These are phyloP conservation scores for Schizotus pectinicornis DNA, from an alignment of 2,888 invertebrate species.

Conservation along the genomic window DNA sequence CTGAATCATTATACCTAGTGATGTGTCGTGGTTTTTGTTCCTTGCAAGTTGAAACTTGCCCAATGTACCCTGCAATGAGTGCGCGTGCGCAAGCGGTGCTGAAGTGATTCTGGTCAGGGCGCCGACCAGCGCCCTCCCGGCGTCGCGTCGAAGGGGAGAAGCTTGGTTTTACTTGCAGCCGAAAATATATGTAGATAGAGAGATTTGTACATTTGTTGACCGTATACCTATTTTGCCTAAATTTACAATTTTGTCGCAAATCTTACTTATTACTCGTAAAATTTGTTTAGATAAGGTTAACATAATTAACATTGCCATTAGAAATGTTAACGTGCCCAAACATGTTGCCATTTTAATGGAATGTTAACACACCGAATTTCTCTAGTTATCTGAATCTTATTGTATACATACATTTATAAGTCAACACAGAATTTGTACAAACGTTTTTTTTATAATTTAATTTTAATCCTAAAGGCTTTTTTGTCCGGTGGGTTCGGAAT, in stretches of 20 bases:
- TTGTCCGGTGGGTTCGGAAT: slow-evolving; percentile 40
- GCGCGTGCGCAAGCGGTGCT: too few relatives aligned
- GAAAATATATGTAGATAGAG: slow-evolving; percentile 35
- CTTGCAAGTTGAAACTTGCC: slow-evolving; percentile 49
- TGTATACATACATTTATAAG: slow-evolving; percentile 33
- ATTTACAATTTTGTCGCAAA: slow-evolving; percentile 50
- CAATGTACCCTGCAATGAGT: slow-evolving; percentile 51
- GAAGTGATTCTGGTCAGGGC: too few relatives aligned
- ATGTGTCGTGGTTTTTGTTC: slow-evolving; percentile 55
- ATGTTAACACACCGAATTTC: slow-evolving; percentile 36
- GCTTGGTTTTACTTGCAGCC: slow-evolving; percentile 43
- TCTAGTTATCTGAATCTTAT: slow-evolving; percentile 37
- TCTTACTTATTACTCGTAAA: slow-evolving; percentile 39
- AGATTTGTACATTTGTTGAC: slow-evolving; percentile 57
- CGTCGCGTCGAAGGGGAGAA: slow-evolving; percentile 22
- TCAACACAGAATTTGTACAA: slow-evolving; percentile 50
- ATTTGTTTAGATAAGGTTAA: slow-evolving; percentile 12
- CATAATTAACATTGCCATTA: too few relatives aligned
- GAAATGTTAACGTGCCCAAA: slow-evolving; percentile 4
- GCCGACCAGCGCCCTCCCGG: too few relatives aligned
- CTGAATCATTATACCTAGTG: slow-evolving; percentile 50
- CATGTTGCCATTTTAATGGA: slow-evolving; percentile 11
- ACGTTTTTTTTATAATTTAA: slow-evolving; percentile 36
- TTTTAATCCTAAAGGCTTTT: slow-evolving; percentile 30
- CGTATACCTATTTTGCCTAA: slow-evolving; percentile 57